Conservation (phyloP, 2,888 invertebrate species). For the Steinernema scapterisci region DNA sequence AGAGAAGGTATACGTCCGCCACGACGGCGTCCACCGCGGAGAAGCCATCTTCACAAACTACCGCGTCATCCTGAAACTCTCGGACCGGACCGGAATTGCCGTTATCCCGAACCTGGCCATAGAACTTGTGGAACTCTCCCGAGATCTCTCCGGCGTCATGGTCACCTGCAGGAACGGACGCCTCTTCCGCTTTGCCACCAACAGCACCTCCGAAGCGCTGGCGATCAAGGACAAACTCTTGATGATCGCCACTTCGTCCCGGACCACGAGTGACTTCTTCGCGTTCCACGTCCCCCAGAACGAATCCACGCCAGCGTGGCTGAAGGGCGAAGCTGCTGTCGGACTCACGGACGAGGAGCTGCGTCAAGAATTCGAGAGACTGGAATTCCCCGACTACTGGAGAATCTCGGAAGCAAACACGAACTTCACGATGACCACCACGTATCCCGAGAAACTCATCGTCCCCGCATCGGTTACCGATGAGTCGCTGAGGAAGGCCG, state of each 20-base stretch:
- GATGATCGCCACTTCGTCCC: neutral
- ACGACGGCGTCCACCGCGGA: neutral
- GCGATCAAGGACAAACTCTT: neutral
- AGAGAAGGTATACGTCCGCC: neutral
- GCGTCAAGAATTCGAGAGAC: neutral
- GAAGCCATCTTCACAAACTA: conserved; percentile 6
- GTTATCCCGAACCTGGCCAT: neutral
- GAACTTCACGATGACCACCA: conserved; percentile 77
- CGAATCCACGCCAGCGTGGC: neutral
- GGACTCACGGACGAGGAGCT: neutral
- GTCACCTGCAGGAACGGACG: neutral
- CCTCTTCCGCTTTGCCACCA: neutral
- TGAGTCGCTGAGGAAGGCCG: conserved; percentile 80
- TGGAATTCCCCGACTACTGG: conserved; percentile 37
- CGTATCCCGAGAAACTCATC: conserved; percentile 84
- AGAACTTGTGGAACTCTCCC: neutral
- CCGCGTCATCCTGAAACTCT: neutral
- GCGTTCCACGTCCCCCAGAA: neutral
- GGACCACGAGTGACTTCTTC: neutral
- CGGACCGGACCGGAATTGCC: neutral
- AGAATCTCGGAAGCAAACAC: conserved; percentile 47
- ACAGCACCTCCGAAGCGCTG: neutral
- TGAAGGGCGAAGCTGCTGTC: neutral
- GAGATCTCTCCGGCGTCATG: neutral
- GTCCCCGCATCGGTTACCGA: conserved; percentile 87